Conservation (phyloP, 2,888 invertebrate species). For the Onthophagus sagittarius region DNA sequence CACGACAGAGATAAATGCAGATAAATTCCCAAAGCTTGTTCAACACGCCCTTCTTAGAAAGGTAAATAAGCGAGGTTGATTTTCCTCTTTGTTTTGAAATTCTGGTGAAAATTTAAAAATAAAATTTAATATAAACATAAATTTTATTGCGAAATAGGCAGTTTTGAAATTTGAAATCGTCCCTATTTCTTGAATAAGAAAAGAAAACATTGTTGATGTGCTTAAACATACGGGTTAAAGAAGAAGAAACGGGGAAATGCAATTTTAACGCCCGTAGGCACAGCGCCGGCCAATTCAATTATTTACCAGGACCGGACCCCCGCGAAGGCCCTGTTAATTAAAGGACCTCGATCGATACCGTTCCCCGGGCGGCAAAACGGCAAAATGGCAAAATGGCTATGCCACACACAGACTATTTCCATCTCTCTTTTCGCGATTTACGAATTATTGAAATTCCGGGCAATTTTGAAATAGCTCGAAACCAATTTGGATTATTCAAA, state of each 20-base stretch:
- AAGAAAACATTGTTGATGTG: neutral
- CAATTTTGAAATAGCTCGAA: neutral
- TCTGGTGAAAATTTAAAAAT: neutral
- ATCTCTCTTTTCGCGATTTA: neutral
- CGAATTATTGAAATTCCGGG: neutral
- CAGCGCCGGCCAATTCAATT: constrained; percentile 20
- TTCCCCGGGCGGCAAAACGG: constrained; percentile 1
- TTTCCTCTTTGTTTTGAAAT: neutral
- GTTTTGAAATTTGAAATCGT: no score
- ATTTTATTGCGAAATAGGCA: no score
- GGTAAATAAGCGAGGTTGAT: neutral
- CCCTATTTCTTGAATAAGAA: neutral
- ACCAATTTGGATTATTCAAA: neutral
- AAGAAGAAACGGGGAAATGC: neutral
- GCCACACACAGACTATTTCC: neutral
- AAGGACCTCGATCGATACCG: constrained; percentile 9
- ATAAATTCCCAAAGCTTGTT: neutral
- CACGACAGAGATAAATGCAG: neutral
- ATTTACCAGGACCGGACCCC: constrained; percentile 20
- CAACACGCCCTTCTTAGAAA: neutral
- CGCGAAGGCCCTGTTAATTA: constrained; percentile 17
- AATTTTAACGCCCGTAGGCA: constrained; percentile 3
- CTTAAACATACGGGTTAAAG: neutral
- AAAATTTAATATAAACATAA: neutral
- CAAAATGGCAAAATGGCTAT: neutral